Base-by-base conservation (phyloP, 2,888 invertebrate species). In the Perdita meconis region DNA sequence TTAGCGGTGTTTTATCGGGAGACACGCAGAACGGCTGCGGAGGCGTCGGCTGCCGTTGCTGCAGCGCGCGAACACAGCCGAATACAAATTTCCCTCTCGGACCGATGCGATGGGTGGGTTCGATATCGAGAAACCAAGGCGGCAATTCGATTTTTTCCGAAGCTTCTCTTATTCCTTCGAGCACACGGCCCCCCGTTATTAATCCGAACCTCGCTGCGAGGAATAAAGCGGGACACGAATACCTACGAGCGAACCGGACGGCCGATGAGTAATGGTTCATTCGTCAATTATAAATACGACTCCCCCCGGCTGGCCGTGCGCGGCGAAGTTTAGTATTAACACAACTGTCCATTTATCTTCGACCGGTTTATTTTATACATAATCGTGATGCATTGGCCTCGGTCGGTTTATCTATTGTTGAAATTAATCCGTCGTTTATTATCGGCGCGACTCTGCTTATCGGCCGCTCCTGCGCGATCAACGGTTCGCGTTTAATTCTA, bases 231-330 rank as follows among this genome's bases (percentile, higher is more conserved):
- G 64, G 53, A 59, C 57, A 22, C 10, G 67, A 57, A 69, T 50
- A 42, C 67, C 40, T 36, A 50, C 53, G 65, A 53, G 57, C 60
- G 38, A 71, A 40, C 50, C 51, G 4, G 57, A 74, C 77, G 51
- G 55, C 69, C 81, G 72, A 68, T 82, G 82, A 84, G 71, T 84
- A 84, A 83, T 80, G 80, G 67, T 63, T 60, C 64, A 72, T 77
- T 84, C 80, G 82, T 83, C 84, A 84, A 83, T 83, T 84, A 84
- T 84, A 83, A 84, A 82, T 82, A 83, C 66, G 74, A 82, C 77
- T 79, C 73, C 74, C 55, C 65, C 65, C 42, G 47, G 19, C 22
- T 19, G 47, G 22, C 36, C 67, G 40, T 47, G 64, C 50, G 66
- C 44, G 42, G 61, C 51, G 64, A 77, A 76, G 72, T 79, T 79